Evolutionary conservation across 2,888 invertebrate genomes (phyloP), one percentile per base, ranked within the genome.

Genomic region (Spilarctia lutea): DNA sequence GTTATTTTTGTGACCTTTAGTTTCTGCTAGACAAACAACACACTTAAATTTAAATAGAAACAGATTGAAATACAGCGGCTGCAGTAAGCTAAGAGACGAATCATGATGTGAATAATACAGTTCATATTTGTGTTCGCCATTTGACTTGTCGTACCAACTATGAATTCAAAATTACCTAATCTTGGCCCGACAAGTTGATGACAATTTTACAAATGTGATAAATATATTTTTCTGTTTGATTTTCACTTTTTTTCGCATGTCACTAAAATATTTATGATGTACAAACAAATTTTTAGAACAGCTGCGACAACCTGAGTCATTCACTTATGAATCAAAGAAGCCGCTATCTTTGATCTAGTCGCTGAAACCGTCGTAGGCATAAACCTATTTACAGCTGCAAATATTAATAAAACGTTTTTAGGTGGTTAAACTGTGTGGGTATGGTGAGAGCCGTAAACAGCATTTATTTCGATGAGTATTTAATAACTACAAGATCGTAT

Each of bases 281-380:
- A 82, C 78, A 81, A 82, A 85, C 83, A 86, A 87, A 90, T 90
- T 90, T n/a, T 90, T 86, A 88, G 87, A 88, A 87, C 88, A 87
- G 89, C 86, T 85, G 88, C 88, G 92, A 89, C 91, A 92, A 89
- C 88, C 90, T 90, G 87, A 89, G 84, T 86, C 89, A 86, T 89
- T 87, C 85, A 81, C 79, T 81, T 75, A 79, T 83, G 91, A 91
- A 91, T 95, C 94, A 95, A 94, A 94, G 92, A 76, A 83, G 84
- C 87, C 91, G 90, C 83, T 83, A 81, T 84, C 92, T 94, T 94
- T 94, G 92, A 94, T 91, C 90, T 92, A 86, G 87, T 89, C 91
- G 82, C 87, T 88, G 86, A 90, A 90, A 88, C 84, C 85, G 84
- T 87, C 87, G 80, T 79, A 85, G 75, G 74, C 75, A 74, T 71